Evolutionary conservation across 92 coral and sea anemone genomes (phyloP).

Genomic region (Plumapathes pennacea): DNA sequence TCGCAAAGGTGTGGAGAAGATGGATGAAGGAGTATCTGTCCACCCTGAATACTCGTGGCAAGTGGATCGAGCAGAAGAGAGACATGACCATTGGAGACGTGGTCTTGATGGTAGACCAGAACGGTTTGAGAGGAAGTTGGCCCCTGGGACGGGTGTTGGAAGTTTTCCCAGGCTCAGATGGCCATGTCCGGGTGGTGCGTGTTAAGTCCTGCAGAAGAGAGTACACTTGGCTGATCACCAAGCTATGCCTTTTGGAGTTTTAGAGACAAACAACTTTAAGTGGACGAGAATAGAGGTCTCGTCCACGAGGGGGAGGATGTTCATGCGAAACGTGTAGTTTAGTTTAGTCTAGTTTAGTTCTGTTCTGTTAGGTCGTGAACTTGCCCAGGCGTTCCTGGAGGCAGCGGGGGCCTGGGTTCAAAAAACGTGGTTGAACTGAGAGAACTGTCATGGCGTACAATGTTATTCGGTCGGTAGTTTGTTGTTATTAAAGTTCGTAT

Average conservation of each 20-base stretch:
- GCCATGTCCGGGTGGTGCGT: slow-evolving; percentile 7
- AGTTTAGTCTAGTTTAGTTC: no score
- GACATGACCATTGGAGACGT: slow-evolving; percentile 10
- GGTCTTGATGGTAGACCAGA: slow-evolving; percentile 11
- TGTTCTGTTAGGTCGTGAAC: no score
- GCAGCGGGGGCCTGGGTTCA: no score
- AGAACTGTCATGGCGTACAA: neutral
- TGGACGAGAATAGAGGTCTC: no score
- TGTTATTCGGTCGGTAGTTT: neutral
- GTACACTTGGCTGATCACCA: slow-evolving; percentile 7
- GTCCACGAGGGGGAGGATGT: no score
- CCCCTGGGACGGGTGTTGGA: slow-evolving; percentile 10
- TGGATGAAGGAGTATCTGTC: slow-evolving; percentile 45
- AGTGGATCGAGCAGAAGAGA: slow-evolving; percentile 8
- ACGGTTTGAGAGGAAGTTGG: slow-evolving; percentile 15
- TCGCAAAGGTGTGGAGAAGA: slow-evolving; percentile 42
- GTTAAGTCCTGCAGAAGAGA: slow-evolving; percentile 1
- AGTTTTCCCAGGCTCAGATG: slow-evolving; percentile 7
- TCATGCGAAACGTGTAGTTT: no score
- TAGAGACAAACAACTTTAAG: no score
- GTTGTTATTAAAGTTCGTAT: neutral
- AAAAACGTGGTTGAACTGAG: no score
- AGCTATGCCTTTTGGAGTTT: slow-evolving; percentile 17
- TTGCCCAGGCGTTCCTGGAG: no score
- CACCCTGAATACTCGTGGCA: neutral